Evolutionary conservation across 1,140 invertebrate species (phyloP).

Genomic region (Halictus rubicundus): DNA sequence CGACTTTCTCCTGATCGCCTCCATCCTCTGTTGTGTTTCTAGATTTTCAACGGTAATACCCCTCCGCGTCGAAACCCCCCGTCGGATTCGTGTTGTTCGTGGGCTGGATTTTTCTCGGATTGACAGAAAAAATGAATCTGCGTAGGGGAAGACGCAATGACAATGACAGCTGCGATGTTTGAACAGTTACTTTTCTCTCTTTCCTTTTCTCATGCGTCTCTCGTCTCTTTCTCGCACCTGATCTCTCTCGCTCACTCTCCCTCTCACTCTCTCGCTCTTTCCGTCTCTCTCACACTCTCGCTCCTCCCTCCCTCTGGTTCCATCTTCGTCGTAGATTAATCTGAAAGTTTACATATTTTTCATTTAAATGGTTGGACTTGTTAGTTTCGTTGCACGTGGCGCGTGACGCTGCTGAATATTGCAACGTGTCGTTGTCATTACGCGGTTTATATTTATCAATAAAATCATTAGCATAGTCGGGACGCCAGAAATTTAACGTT

Average conservation of each 20-base stretch:
- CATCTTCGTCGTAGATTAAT: not conserved
- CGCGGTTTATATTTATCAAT: not conserved
- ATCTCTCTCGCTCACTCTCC: no score
- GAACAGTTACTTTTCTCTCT: slow-evolving; percentile 36
- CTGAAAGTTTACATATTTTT: slow-evolving; percentile 12
- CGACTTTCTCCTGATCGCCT: slow-evolving; percentile 30
- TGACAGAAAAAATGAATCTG: slow-evolving; percentile 43
- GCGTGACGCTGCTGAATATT: not conserved
- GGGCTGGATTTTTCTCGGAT: slow-evolving; percentile 3
- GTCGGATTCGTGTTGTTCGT: not conserved
- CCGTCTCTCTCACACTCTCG: not conserved
- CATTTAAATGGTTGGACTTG: not conserved
- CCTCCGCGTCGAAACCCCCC: not conserved
- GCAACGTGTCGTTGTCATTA: slow-evolving; percentile 13
- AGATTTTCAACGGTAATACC: not conserved
- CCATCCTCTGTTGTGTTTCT: not conserved
- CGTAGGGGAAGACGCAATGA: slow-evolving; percentile 67
- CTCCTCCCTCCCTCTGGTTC: not conserved
- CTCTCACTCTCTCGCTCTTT: not conserved
- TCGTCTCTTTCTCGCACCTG: no score
- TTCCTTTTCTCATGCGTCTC: no score
- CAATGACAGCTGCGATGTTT: slow-evolving; percentile 75
- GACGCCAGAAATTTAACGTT: not conserved
- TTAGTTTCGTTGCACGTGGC: not conserved
- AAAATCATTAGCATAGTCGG: no score